phyloP scores from a whole-genome alignment of 2,797 vertebrate species.

The Avahi laniger region DNA sequence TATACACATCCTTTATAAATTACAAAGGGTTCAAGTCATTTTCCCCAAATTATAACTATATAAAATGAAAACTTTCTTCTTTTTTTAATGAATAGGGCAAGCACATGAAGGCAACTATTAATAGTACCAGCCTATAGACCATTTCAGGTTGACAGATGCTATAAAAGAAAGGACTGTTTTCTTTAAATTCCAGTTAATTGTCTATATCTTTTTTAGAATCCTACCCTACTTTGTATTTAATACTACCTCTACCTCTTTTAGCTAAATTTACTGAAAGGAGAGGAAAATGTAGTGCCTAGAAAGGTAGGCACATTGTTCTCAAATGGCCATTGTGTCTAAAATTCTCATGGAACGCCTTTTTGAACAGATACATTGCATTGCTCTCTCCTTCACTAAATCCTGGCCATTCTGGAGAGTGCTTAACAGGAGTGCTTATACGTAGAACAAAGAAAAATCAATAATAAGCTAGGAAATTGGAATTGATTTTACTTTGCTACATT shows the following conservation, averaged over 20 bases:
- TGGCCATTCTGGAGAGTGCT: background rate
- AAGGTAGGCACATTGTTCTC: background rate
- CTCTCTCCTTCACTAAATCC: background rate
- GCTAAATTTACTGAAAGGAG: background rate
- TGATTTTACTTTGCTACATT: constrained; percentile 37
- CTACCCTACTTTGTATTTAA: background rate
- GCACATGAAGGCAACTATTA: background rate
- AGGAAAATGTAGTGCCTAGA: background rate
- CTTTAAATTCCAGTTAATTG: background rate
- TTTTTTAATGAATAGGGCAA: background rate
- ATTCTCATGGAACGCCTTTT: constrained; percentile 30
- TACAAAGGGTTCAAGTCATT: background rate
- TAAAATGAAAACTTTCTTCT: background rate
- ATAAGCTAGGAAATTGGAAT: background rate
- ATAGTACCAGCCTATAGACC: background rate
- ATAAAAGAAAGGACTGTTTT: background rate
- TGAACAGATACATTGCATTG: background rate
- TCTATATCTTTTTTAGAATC: background rate
- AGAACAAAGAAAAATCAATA: constrained; percentile 52
- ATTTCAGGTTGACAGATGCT: background rate
- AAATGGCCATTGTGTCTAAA: background rate
- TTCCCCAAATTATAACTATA: background rate
- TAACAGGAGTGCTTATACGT: constrained; percentile 45
- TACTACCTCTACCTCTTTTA: background rate
- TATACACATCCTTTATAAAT: background rate